phyloP scores from a whole-genome alignment of 2,888 invertebrate species.

The Beris chalybata region DNA sequence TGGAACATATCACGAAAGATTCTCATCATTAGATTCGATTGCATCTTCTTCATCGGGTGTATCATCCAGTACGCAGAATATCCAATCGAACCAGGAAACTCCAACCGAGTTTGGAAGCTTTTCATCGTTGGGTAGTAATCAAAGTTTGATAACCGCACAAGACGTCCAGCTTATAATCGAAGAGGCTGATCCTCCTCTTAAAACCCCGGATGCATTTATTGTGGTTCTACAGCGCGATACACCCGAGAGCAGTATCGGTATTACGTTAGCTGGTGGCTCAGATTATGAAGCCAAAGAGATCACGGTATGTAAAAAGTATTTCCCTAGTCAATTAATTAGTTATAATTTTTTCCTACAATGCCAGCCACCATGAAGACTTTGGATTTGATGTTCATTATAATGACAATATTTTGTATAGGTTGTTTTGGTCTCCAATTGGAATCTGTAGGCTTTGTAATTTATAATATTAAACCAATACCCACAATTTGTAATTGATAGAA shows the following conservation, averaged over 20 bases:
- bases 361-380: too few species aligned
- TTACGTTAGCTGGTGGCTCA: conserved; percentile 84
- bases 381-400: too few species aligned
- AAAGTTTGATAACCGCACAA: conserved; percentile 56
- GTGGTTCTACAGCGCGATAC: conserved; percentile 69
- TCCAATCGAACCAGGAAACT: conserved; percentile 53
- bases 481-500: too few species aligned
- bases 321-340: too few species aligned
- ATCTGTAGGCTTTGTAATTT: too few species aligned
- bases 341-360: too few species aligned
- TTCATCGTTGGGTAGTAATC: conserved; percentile 56
- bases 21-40: conserved; percentile 55
- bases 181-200: conserved; percentile 67
- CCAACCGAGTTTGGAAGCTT: conserved; percentile 56
- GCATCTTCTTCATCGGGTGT: conserved; percentile 57
- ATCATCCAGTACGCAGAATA: conserved; percentile 53
- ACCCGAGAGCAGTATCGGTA: conserved; percentile 76
- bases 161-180: conserved; percentile 68
- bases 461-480: too few species aligned
- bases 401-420: too few species aligned
- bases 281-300: conserved; percentile 92
- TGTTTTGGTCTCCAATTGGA: too few species aligned
- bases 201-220: conserved; percentile 64
- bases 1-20: conserved; percentile 51
- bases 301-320: conserved; percentile 63